Base-by-base conservation (phyloP, 2,797 vertebrate genomes). In the Lates japonicus region DNA sequence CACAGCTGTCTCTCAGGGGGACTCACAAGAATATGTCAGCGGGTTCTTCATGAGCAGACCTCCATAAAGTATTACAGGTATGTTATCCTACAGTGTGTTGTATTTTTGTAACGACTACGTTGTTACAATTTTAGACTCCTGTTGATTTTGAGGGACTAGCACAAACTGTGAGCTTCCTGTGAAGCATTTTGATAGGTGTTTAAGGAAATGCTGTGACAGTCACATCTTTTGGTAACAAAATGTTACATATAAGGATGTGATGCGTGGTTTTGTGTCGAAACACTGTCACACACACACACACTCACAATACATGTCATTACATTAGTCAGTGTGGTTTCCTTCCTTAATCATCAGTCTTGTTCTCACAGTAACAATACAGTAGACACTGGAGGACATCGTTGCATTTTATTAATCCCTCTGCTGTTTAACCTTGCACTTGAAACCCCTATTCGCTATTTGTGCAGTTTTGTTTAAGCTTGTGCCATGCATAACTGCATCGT, bases 281-380 rank as follows among this genome's bases (percentile, higher is more conserved):
- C 19, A 12, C 33, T 44, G 46, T 48, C 62, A 14, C 41, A 13
- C 41, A 42, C 51, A 14, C 39, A 6, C 51, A 17, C 54, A 2
- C 3, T 37, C 33, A 10, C 7, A 37, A 5, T 66, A 62, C 44
- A 65, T 85, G 85, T 76, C 66, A 79, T 42, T 69, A 67, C 72
- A 3, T 73, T 37, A 33, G 41, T 73, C 61, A 51, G 14, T 35
- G 31, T 22, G 48, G 76, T 63, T 82, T 80, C 78, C 74, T 77
- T 85, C 83, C 82, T 77, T 51, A 49, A 37, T 60, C 41, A 70
- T 51, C 17, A 44, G 13, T 49, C 31, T 37, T 7, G 10, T 83
- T 74, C 67, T 72, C 64, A 71, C 19, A 1, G 2, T 78, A 22
- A 48, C 14, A 37, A 13, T 37, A 39, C 65, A 54, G 14, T 1